phyloP scores from a whole-genome alignment of 2,113 vertebrate genomes.

The Turdus rufiventris region DNA sequence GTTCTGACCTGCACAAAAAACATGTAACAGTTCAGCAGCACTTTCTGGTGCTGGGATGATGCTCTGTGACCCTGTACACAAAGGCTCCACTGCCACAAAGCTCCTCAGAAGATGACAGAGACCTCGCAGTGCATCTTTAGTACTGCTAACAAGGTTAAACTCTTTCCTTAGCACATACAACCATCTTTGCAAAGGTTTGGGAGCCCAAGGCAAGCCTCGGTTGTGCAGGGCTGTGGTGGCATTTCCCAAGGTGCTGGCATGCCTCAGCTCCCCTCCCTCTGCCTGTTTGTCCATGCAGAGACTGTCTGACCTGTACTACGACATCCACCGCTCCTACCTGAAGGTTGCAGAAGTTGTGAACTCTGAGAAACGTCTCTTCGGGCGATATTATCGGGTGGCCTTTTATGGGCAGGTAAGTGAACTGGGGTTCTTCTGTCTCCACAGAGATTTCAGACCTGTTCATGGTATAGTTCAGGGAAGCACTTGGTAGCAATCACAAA shows the following conservation, averaged over 20 bases:
- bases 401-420: constrained; percentile 95
- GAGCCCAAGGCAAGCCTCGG: not conserved
- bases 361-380: constrained; percentile 93
- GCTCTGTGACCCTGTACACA: not conserved
- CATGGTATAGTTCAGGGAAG: not conserved
- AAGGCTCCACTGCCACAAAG: not conserved
- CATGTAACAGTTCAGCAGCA: not conserved
- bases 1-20: not conserved
- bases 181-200: not conserved
- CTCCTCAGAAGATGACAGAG: not conserved
- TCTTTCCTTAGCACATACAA: rapidly evolving
- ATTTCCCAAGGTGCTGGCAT: not conserved
- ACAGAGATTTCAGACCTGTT: not conserved
- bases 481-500: not conserved
- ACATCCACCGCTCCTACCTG: constrained; percentile 95
- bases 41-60: not conserved
- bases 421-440: not conserved
- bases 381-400: constrained; percentile 93
- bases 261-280: not conserved
- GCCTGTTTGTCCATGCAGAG: constrained; percentile 72
- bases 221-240: not conserved
- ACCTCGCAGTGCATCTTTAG: not conserved
- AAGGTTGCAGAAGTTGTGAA: constrained; percentile 97
- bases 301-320: constrained; percentile 93
- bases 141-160: not conserved